Percentiles rank a stretch among this genome's conserved stretches.
These are phyloP conservation scores for Mobula birostris DNA, from an alignment of 2,113 vertebrate genomes.

Conservation along the genomic window DNA sequence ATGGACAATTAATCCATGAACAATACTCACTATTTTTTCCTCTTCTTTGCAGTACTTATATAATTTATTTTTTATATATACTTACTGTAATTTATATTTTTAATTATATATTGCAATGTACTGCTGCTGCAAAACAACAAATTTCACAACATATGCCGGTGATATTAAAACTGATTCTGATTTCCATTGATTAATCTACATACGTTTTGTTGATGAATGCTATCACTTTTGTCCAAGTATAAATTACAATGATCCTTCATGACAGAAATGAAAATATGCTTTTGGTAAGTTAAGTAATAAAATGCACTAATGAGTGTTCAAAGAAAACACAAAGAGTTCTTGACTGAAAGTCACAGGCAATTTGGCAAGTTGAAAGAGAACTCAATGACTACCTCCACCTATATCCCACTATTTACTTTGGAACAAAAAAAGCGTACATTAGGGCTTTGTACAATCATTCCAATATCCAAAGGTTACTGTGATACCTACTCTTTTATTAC, in stretches of 20 bases:
- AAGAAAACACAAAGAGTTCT: neutral
- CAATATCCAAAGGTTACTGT: neutral
- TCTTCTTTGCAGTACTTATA: too few species aligned
- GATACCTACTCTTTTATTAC: neutral
- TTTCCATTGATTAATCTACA: neutral
- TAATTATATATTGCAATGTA: too few species aligned
- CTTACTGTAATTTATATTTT: too few species aligned
- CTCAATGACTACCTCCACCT: neutral
- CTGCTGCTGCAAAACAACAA: too few species aligned
- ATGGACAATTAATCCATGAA: too few species aligned
- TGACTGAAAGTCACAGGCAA: neutral
- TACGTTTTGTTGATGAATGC: neutral
- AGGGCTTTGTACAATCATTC: neutral
- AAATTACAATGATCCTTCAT: neutral
- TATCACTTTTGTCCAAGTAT: neutral
- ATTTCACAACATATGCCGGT: too few species aligned
- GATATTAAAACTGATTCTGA: too few species aligned
- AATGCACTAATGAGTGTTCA: neutral
- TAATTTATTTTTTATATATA: too few species aligned
- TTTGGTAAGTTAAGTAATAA: neutral
- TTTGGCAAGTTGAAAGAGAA: neutral
- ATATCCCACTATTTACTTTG: neutral
- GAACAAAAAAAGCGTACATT: neutral
- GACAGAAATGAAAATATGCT: neutral
- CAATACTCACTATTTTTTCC: too few species aligned